phyloP scores from a whole-genome alignment of 2,888 invertebrate species.

The Epistrophella euchroma region DNA sequence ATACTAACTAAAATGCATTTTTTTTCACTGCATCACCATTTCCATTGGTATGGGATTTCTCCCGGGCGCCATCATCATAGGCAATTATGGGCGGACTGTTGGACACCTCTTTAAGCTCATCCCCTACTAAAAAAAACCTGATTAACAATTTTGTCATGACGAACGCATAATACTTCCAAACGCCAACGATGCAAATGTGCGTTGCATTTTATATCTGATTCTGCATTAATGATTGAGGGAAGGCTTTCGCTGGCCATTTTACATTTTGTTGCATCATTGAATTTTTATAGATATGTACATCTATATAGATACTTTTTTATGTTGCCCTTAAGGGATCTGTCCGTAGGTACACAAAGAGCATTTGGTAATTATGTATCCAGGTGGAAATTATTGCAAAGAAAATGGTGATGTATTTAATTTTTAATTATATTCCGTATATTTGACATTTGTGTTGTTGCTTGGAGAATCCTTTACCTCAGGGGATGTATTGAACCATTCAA shows the following conservation, averaged over 20 bases:
- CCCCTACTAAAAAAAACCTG: conserved; percentile 1
- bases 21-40: conserved; percentile 3
- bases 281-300: not conserved
- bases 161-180: conserved; percentile 29
- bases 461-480: conserved; percentile 3
- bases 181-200: conserved; percentile 44
- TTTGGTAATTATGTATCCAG: conserved; percentile 65
- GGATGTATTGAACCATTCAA: not conserved
- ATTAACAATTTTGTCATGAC: conserved; percentile 42
- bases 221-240: conserved; percentile 44
- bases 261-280: conserved; percentile 20
- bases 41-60: conserved; percentile 43
- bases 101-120: conserved; percentile 35
- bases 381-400: conserved; percentile 67
- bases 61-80: conserved; percentile 23
- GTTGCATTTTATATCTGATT: conserved; percentile 1
- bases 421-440: conserved; percentile 59
- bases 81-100: conserved; percentile 64
- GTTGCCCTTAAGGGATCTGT: conserved; percentile 12
- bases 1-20: conserved; percentile 24
- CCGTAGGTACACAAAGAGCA: conserved; percentile 22
- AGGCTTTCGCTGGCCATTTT: conserved; percentile 17
- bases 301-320: not conserved
- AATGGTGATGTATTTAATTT: conserved; percentile 51
- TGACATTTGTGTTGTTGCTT: not conserved